phyloP scores from a whole-genome alignment of 2,113 vertebrate species.

The Alouatta palliata region DNA sequence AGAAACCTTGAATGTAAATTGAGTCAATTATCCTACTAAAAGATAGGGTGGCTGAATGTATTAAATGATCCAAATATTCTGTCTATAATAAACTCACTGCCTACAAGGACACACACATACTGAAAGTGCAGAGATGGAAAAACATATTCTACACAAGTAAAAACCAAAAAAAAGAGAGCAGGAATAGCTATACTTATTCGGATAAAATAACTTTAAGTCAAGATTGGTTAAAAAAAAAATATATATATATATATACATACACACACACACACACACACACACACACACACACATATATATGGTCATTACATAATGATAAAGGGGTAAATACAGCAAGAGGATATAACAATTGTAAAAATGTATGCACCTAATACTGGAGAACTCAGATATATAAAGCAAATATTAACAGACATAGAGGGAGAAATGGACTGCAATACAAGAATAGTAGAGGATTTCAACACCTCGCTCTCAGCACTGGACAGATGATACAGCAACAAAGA shows the following conservation, averaged over 20 bases:
- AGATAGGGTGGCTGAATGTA: too few relatives aligned
- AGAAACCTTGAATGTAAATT: too few relatives aligned
- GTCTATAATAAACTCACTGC: too few relatives aligned
- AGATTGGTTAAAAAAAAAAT: not conserved
- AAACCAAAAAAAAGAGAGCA: not conserved
- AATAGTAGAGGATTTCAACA: not conserved
- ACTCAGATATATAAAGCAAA: not conserved
- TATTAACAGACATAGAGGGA: not conserved
- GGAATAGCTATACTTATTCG: not conserved
- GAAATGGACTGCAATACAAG: not conserved
- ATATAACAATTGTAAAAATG: not conserved
- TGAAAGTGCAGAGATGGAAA: not conserved
- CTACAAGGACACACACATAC: too few relatives aligned
- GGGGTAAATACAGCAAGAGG: not conserved
- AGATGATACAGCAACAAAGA: not conserved
- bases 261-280: accelerated
- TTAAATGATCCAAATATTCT: too few relatives aligned
- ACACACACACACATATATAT: too few relatives aligned
- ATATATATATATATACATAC: too few relatives aligned
- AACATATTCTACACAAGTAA: not conserved
- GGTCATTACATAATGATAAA: not conserved
- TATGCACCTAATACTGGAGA: not conserved
- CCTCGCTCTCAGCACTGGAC: not conserved
- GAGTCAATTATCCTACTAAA: too few relatives aligned
- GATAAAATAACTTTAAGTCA: not conserved